These are phyloP conservation scores for Ataeniobius toweri DNA, from an alignment of 2,797 vertebrate genomes.

Conservation along the genomic window DNA sequence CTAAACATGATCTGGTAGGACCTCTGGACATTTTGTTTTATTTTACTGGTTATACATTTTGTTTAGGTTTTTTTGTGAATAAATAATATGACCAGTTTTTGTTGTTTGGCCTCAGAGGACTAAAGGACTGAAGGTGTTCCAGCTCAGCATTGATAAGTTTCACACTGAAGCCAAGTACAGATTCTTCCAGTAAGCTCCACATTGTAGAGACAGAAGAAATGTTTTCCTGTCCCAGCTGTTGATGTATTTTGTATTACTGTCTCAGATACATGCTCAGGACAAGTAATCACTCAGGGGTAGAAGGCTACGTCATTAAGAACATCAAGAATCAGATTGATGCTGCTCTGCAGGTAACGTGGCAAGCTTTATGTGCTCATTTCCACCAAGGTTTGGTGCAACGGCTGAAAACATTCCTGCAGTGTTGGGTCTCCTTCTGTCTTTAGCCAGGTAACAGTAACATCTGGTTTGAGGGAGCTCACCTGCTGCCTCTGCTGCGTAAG, in stretches of 20 bases:
- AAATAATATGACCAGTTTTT: not conserved
- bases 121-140: slow-evolving; percentile 89
- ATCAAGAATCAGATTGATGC: slow-evolving; percentile 90
- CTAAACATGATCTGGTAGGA: slow-evolving; percentile 88
- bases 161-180: slow-evolving; percentile 89
- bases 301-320: slow-evolving; percentile 95
- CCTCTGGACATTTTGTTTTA: not conserved
- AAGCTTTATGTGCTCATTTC: not conserved
- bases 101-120: slow-evolving; percentile 81
- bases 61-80: not conserved
- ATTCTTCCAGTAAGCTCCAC: slow-evolving; percentile 87
- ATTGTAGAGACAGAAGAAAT: not conserved
- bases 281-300: slow-evolving; percentile 91
- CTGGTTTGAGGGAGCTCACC: slow-evolving; percentile 89
- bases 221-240: not conserved
- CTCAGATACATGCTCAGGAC: slow-evolving; percentile 91
- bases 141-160: slow-evolving; percentile 92
- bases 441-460: slow-evolving; percentile 77
- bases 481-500: slow-evolving; percentile 87
- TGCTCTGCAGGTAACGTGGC: slow-evolving; percentile 85
- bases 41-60: not conserved
- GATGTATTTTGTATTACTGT: slow-evolving; percentile 23
- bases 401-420: not conserved
- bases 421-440: slow-evolving; percentile 13
- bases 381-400: not conserved